phyloP scores from a whole-genome alignment of 2,113 vertebrate species.

The Syrrhaptes paradoxus region DNA sequence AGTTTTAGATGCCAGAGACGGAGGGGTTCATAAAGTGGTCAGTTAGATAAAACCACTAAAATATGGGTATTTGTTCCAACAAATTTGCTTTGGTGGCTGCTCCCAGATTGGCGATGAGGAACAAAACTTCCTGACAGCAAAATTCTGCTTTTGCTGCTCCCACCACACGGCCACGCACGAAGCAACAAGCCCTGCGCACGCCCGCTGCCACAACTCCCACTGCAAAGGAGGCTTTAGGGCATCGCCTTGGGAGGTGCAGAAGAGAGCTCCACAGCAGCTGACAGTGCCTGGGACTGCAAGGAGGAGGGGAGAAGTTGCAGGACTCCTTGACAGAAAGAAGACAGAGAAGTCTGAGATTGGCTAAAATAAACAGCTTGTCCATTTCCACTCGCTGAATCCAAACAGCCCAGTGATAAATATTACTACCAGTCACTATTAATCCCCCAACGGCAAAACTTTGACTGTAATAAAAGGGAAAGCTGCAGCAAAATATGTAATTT shows the following conservation, averaged over 20 bases:
- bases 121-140: not conserved
- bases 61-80: not conserved
- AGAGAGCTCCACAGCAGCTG: not conserved
- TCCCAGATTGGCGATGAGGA: not conserved
- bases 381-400: not conserved
- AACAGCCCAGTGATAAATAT: not conserved
- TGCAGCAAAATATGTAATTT: not conserved
- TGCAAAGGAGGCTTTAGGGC: not conserved
- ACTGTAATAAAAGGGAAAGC: not conserved
- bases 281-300: not conserved
- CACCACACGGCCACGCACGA: fast-evolving
- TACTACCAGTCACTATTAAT: not conserved
- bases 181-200: fast-evolving
- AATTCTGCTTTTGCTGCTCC: not conserved
- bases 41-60: not conserved
- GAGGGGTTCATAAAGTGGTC: not conserved
- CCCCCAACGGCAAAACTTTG: not conserved
- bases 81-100: not conserved
- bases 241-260: not conserved
- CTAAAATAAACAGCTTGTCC: not conserved
- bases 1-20: not conserved
- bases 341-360: fast-evolving
- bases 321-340: not conserved
- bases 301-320: not conserved
- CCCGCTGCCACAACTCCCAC: fast-evolving